A percentile compares a stretch with the other conserved stretches of the same genome.
Evolutionary conservation across 2,113 vertebrate genomes (phyloP).

Genomic region (Fulica atra): DNA sequence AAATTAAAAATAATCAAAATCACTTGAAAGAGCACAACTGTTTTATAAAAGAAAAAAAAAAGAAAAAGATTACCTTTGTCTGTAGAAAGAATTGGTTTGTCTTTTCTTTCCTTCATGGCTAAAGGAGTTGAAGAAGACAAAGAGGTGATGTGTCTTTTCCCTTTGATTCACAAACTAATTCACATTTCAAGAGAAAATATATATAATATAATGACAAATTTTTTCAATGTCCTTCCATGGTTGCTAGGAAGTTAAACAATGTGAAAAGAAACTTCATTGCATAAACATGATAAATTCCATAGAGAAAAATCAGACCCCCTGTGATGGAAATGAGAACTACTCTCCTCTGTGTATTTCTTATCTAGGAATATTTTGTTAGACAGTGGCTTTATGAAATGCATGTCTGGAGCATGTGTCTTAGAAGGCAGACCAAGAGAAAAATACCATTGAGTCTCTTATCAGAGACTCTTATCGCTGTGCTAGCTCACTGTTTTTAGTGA

Average conservation of each 20-base stretch:
- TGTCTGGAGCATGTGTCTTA: not conserved
- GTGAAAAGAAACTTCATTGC: not conserved
- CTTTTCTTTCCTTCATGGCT: not conserved
- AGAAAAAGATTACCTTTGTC: not conserved
- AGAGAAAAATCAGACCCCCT: fast-evolving
- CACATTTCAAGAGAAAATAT: not conserved
- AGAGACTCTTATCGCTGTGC: not conserved
- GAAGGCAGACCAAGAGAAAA: not conserved
- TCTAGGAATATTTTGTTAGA: not conserved
- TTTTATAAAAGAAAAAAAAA: not conserved
- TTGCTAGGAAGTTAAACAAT: not conserved
- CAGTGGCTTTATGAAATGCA: fast-evolving
- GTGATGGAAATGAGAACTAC: not conserved
- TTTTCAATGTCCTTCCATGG: not conserved
- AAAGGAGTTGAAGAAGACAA: not conserved
- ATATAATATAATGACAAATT: not conserved
- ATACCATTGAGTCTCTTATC: not conserved
- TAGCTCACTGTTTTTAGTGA: not conserved
- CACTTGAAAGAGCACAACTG: not conserved
- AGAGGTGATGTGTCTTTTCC: not conserved
- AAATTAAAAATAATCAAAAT: not conserved
- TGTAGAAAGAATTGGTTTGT: not conserved
- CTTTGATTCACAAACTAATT: not conserved
- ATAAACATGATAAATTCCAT: not conserved
- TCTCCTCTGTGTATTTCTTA: not conserved